Evolutionary conservation across 1,140 invertebrate genomes (phyloP).

Genomic region (Heliconius hermathena): DNA sequence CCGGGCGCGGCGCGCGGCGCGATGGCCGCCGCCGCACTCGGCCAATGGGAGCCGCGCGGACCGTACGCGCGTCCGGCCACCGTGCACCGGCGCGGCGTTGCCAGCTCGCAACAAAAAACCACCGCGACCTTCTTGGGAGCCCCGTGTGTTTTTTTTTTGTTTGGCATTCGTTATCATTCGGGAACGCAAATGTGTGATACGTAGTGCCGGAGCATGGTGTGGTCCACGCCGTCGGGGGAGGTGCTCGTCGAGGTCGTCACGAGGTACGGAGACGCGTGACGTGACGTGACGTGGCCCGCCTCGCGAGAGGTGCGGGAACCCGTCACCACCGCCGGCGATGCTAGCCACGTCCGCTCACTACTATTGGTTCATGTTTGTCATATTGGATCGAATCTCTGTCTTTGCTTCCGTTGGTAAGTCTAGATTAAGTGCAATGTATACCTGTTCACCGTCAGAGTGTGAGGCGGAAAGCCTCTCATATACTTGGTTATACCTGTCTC

Average conservation of each 20-base stretch:
- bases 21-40: slow-evolving; percentile 76
- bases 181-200: slow-evolving; percentile 72
- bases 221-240: slow-evolving; percentile 74
- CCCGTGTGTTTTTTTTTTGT: slow-evolving; percentile 75
- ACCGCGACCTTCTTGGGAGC: slow-evolving; percentile 80
- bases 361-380: background rate
- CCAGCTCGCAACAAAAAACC: slow-evolving; percentile 77
- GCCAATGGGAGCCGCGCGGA: slow-evolving; percentile 75
- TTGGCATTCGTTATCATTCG: slow-evolving; percentile 77
- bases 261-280: slow-evolving; percentile 62
- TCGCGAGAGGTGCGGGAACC: background rate
- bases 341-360: background rate
- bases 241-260: slow-evolving; percentile 75
- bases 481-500: background rate
- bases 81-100: slow-evolving; percentile 70
- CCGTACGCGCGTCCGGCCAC: slow-evolving; percentile 76
- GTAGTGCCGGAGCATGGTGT: slow-evolving; percentile 78
- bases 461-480: too few relatives aligned
- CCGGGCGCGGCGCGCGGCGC: slow-evolving; percentile 58
- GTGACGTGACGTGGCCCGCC: slow-evolving; percentile 37
- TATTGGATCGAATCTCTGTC: slow-evolving; percentile 12
- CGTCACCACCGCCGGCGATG: background rate
- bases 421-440: slow-evolving; percentile 7
- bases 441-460: background rate
- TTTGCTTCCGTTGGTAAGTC: slow-evolving; percentile 24